These are phyloP conservation scores for Ditylenchus weischeri DNA, from an alignment of 2,888 invertebrate genomes.

Conservation along the genomic window DNA sequence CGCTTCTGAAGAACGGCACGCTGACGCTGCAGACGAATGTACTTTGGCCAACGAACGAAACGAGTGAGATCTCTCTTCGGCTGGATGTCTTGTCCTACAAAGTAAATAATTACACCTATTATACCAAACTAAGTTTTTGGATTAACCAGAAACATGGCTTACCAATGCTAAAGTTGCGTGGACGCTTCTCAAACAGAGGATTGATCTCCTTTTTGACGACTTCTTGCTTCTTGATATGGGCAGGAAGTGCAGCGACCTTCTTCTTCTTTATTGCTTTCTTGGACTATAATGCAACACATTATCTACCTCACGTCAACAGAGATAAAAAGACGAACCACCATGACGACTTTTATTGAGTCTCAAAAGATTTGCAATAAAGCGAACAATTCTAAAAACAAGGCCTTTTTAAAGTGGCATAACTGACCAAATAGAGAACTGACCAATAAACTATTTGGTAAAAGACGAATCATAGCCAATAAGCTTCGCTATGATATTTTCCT, in stretches of 20 bases:
- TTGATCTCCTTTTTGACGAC: constrained; percentile 71
- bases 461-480: no score
- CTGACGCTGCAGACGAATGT: constrained; percentile 95
- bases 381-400: no score
- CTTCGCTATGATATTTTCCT: no score
- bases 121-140: neutral
- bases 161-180: constrained; percentile 97
- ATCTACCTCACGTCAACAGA: no score
- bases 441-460: no score
- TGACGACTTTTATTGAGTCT: no score
- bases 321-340: no score
- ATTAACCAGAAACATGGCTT: constrained; percentile 59
- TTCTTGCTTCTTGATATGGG: constrained; percentile 77
- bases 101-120: neutral
- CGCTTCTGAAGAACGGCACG: constrained; percentile 90
- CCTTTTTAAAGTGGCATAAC: no score
- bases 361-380: no score
- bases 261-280: constrained; percentile 53
- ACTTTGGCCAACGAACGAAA: constrained; percentile 98
- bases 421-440: no score
- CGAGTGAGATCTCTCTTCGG: constrained; percentile 93
- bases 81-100: constrained; percentile 89
- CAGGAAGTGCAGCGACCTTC: constrained; percentile 84
- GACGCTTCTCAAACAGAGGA: constrained; percentile 93
- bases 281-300: constrained; percentile 40